A percentile compares a stretch with the other conserved stretches of the same genome.
phyloP scores from a whole-genome alignment of 2,797 vertebrate species.

The Acanthopagrus latus region DNA sequence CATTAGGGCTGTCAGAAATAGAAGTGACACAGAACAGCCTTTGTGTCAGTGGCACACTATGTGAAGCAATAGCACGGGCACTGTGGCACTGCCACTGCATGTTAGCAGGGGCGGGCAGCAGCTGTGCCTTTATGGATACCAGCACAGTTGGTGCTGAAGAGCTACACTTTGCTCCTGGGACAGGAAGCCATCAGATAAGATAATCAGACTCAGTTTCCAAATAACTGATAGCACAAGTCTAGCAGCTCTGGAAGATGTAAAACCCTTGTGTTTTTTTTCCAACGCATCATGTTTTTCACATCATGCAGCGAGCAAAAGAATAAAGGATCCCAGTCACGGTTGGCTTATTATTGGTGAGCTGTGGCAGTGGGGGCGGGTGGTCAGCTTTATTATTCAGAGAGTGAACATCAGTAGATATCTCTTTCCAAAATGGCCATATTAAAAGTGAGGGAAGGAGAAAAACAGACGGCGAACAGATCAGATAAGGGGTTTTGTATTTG shows the following conservation, averaged over 20 bases:
- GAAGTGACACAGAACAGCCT: slow-evolving; percentile 82
- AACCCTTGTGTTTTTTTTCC: slow-evolving; percentile 26
- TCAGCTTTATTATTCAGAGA: slow-evolving; percentile 74
- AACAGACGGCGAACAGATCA: slow-evolving; percentile 73
- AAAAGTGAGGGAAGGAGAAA: slow-evolving; percentile 68
- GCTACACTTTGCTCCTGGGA: slow-evolving; percentile 37
- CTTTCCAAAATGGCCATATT: slow-evolving; percentile 75
- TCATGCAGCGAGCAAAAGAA: slow-evolving; percentile 66
- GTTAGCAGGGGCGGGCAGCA: slow-evolving; percentile 14
- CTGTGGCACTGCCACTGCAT: slow-evolving; percentile 42
- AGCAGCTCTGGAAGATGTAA: slow-evolving; percentile 67
- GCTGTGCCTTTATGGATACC: slow-evolving; percentile 36
- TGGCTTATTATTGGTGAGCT: slow-evolving; percentile 68
- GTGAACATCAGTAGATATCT: slow-evolving; percentile 74
- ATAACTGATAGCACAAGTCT: slow-evolving; percentile 49
- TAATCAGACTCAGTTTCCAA: slow-evolving; percentile 64
- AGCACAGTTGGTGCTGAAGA: slow-evolving; percentile 26
- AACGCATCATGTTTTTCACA: slow-evolving; percentile 76
- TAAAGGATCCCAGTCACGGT: slow-evolving; percentile 60
- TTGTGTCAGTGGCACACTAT: slow-evolving; percentile 77
- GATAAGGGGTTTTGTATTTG: slow-evolving; percentile 70
- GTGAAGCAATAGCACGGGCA: slow-evolving; percentile 55
- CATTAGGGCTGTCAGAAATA: slow-evolving; percentile 84
- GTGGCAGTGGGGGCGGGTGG: slow-evolving; percentile 68
- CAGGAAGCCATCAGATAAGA: slow-evolving; percentile 70